Evolutionary conservation across 2,113 vertebrate genomes (phyloP), one percentile per base, ranked within the genome.

Genomic region (Amazona guildingii): DNA sequence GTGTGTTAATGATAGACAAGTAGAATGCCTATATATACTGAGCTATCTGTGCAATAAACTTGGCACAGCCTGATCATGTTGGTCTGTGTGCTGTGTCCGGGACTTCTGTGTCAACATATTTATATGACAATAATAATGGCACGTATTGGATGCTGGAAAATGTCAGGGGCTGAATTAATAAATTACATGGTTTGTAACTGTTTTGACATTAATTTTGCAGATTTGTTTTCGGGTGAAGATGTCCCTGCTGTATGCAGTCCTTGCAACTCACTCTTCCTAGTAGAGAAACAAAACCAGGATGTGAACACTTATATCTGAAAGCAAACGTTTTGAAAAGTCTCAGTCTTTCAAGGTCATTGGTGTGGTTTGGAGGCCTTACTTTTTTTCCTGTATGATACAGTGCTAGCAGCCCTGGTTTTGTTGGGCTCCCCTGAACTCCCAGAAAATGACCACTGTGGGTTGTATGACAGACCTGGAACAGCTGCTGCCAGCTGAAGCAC

Each of bases 401-500:
- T 2, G 1, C 15, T 29, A 49, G 5, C 4, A 52, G 23, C 20
- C 11, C 6, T 1, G 0, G 24, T 54, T 88, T 90, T 51, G 6
- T 55, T 39, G 1, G 0, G 6, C 21, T 83, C 2, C 35, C 13
- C 3, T 27, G 48, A n/a, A 41, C 0, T 5, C 23, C n/a, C 31
- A n/a, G 33, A 43, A 70, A 35, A 29, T 41, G 14, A 19, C 13
- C 2, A 1, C 27, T 43, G 15, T 44, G 31, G 18, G 67, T 17
- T 13, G 3, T 64, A 2, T 1, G 14, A 10, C 18, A 74, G 51
- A 68, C 19, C 16, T 1, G 3, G 72, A 63, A 39, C 23, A 64
- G 51, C 35, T 63, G 33, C 48, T 59, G 31, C n/a, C 39, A 68
- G 41, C 15, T 1, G 4, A 70, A 74, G 19, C 12, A 63, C 51